A percentile compares a stretch with the other conserved stretches of the same genome.
These are phyloP conservation scores for Rhingia rostrata DNA, from an alignment of 2,888 invertebrate genomes.

Conservation along the genomic window DNA sequence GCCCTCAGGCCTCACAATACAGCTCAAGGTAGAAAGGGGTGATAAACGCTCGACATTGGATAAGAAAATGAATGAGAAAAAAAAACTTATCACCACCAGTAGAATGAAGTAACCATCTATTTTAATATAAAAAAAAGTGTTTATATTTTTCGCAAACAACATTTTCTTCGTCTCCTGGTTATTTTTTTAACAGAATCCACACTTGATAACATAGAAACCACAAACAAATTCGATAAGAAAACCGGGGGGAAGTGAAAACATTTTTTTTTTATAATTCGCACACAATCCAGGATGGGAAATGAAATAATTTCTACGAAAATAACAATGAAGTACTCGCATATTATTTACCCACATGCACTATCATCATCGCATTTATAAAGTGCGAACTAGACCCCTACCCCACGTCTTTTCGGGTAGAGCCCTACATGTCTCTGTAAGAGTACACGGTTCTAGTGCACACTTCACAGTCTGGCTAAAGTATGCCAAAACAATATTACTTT, in stretches of 20 bases:
- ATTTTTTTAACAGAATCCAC: constrained; percentile 4
- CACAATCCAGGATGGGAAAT: constrained; percentile 18
- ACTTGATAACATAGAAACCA: constrained; percentile 16
- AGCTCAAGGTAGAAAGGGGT: constrained; percentile 7
- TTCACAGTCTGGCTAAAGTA: background rate
- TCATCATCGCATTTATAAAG: background rate
- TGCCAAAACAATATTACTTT: constrained; percentile 1
- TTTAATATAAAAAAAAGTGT: constrained; percentile 13
- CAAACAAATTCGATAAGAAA: constrained; percentile 28
- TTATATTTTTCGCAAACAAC: constrained; percentile 46
- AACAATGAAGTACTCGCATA: constrained; percentile 16
- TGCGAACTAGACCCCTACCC: constrained; percentile 7
- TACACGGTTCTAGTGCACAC: constrained; percentile 6
- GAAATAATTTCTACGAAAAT: constrained; percentile 43
- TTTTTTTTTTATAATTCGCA: constrained; percentile 8
- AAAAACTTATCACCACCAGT: background rate
- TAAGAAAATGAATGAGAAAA: constrained; percentile 4
- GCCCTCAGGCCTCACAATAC: constrained; percentile 19
- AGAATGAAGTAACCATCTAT: background rate
- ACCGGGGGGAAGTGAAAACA: background rate
- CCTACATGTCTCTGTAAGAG: background rate
- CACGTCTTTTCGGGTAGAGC: background rate
- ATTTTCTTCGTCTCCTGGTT: constrained; percentile 5
- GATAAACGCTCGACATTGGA: constrained; percentile 28
- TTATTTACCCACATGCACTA: constrained; percentile 6